Conservation (phyloP, 2,113 vertebrate species). For the Colinus virginianus region DNA sequence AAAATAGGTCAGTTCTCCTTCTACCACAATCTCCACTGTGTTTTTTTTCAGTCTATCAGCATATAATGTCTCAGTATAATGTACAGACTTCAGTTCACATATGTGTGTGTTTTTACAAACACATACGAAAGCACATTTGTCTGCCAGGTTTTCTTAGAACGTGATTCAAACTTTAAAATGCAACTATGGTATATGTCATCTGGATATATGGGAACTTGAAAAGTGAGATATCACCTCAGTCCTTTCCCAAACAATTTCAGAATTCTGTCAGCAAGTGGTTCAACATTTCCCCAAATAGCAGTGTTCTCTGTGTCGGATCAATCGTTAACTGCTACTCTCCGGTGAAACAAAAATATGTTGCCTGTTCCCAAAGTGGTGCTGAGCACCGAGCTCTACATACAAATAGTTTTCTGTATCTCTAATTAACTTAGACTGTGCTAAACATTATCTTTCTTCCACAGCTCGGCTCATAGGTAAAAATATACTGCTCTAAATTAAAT, state of each 20-base stretch:
- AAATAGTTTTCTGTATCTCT: not conserved
- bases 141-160: not conserved
- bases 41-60: not conserved
- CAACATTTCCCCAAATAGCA: not conserved
- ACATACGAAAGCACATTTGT: not conserved
- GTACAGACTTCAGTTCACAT: not conserved
- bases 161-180: not conserved
- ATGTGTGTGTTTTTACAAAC: not conserved
- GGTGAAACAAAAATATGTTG: not conserved
- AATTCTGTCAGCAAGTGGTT: not conserved
- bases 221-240: not conserved
- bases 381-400: not conserved
- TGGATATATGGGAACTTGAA: not conserved
- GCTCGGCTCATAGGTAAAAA: not conserved
- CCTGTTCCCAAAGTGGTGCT: not conserved
- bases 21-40: not conserved
- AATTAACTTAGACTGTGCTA: not conserved
- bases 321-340: not conserved
- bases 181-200: rapidly evolving
- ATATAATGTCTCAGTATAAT: not conserved
- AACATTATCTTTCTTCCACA: not conserved
- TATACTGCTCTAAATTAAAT: not conserved
- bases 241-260: not conserved
- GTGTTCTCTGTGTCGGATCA: not conserved
- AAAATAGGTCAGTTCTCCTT: not conserved